Percentiles rank a stretch among this genome's conserved stretches.
These are phyloP conservation scores for Eupithecia exiguata DNA, from an alignment of 2,888 invertebrate genomes.

Conservation along the genomic window DNA sequence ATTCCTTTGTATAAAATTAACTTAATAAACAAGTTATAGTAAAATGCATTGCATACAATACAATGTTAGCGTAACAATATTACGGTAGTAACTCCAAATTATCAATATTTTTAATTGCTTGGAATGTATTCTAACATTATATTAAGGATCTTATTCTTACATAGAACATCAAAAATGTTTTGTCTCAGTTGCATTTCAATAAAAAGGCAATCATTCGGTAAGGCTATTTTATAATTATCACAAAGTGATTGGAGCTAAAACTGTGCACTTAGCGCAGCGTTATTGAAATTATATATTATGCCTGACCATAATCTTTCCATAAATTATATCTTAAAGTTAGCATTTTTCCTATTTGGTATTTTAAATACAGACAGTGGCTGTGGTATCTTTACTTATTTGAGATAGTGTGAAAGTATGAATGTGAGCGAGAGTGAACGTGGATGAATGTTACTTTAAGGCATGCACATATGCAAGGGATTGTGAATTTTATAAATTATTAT, in stretches of 20 bases:
- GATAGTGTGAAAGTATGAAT: conserved; percentile 71
- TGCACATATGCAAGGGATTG: conserved; percentile 83
- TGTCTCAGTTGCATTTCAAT: conserved; percentile 21
- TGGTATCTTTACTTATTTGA: conserved; percentile 83
- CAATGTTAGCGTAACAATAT: conserved; percentile 12
- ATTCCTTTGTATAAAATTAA: conserved; percentile 22
- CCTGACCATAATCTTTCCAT: conserved; percentile 76
- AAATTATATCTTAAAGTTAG: conserved; percentile 75
- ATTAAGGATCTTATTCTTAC: conserved; percentile 21
- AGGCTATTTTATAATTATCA: conserved; percentile 32
- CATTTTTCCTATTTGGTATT: conserved; percentile 84
- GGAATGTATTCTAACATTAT: conserved; percentile 16
- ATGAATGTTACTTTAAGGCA: conserved; percentile 81
- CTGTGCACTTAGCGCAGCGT: conserved; percentile 75
- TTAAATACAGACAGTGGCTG: conserved; percentile 84
- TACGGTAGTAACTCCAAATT: conserved; percentile 22
- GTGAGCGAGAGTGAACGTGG: conserved; percentile 67
- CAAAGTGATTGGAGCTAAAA: conserved; percentile 49
- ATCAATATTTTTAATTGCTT: conserved; percentile 18
- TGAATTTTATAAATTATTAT: conserved; percentile 82
- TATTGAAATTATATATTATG: conserved; percentile 65
- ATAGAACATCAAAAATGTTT: conserved; percentile 24
- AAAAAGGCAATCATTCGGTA: conserved; percentile 40
- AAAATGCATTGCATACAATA: conserved; percentile 18
- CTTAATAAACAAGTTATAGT: conserved; percentile 10